These are phyloP conservation scores for Pelecanus crispus DNA, from an alignment of 2,113 vertebrate species.

Conservation along the genomic window DNA sequence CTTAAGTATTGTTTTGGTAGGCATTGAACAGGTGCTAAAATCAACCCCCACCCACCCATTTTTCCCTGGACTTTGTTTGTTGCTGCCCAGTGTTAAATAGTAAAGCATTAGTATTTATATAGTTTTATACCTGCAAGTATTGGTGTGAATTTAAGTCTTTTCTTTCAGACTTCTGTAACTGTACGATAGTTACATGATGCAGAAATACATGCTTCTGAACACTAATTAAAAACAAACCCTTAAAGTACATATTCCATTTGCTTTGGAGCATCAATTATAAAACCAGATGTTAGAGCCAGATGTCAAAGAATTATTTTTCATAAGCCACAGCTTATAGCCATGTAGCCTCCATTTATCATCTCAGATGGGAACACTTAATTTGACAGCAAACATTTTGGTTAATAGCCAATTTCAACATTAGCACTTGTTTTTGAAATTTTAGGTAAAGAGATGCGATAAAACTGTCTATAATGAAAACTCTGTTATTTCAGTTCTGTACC, in stretches of 20 bases:
- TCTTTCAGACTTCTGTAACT: not conserved
- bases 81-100: not conserved
- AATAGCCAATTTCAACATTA: slow-evolving; percentile 74
- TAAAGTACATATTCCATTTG: slow-evolving; percentile 43
- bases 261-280: slow-evolving; percentile 58
- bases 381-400: slow-evolving; percentile 70
- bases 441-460: slow-evolving; percentile 62
- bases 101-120: not conserved
- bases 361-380: slow-evolving; percentile 74
- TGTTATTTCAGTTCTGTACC: slow-evolving; percentile 27
- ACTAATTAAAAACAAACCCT: slow-evolving; percentile 26
- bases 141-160: not conserved
- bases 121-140: not conserved
- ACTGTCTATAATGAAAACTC: slow-evolving; percentile 32
- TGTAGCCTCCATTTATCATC: slow-evolving; percentile 68
- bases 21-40: not conserved
- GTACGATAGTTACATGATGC: not conserved
- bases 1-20: not conserved
- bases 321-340: slow-evolving; percentile 40
- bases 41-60: not conserved
- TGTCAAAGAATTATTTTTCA: slow-evolving; percentile 72
- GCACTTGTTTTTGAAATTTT: slow-evolving; percentile 56
- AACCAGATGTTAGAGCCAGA: slow-evolving; percentile 73
- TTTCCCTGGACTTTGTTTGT: not conserved
- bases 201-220: slow-evolving; percentile 24